Conservation (phyloP, 2,113 vertebrate species). For the Nothoprocta pentlandii region DNA sequence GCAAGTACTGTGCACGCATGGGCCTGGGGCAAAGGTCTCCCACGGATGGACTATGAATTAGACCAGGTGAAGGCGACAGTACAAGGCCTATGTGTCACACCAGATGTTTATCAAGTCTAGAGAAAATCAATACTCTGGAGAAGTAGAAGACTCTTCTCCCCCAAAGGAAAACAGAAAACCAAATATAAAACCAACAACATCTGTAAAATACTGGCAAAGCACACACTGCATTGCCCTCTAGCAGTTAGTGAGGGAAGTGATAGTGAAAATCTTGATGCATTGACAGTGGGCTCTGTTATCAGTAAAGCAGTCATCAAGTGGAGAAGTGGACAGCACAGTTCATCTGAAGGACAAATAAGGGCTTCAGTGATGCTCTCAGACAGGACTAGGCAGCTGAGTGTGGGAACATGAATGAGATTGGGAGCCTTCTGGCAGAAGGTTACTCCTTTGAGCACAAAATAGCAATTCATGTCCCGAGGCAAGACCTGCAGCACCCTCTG, state of each 20-base stretch:
- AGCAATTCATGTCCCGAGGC: background rate
- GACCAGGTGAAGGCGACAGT: background rate
- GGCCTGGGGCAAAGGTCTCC: background rate
- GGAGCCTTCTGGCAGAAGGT: background rate
- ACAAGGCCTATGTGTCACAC: background rate
- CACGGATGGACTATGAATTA: background rate
- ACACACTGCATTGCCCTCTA: background rate
- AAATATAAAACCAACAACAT: background rate
- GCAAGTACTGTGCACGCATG: no score
- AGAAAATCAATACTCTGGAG: background rate
- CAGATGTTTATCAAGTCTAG: background rate
- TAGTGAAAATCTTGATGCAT: background rate
- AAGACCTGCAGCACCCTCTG: background rate
- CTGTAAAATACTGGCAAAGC: background rate
- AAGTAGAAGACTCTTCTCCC: background rate
- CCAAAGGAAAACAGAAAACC: no score
- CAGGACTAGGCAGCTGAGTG: background rate
- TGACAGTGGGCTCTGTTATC: background rate
- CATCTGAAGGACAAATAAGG: background rate
- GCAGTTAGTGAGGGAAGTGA: background rate
- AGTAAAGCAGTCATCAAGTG: background rate
- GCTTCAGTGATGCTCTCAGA: background rate
- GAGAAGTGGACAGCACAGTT: background rate
- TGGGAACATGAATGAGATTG: background rate
- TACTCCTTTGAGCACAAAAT: background rate